Conservation (phyloP, 2,113 vertebrate species). For the Tympanuchus pallidicinctus region DNA sequence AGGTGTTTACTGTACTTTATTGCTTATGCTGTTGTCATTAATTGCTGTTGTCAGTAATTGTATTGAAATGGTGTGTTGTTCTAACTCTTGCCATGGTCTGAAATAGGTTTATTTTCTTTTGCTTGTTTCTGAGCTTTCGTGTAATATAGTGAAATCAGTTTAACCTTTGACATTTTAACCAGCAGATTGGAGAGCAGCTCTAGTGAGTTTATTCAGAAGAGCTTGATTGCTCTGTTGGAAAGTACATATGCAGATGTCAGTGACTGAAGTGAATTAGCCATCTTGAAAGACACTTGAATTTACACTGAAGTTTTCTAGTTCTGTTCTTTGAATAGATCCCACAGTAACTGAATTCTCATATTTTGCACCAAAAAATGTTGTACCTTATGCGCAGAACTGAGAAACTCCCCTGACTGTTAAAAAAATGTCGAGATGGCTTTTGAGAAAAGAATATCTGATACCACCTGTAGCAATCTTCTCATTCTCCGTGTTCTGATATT, state of each 20-base stretch:
- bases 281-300: slow-evolving; percentile 48
- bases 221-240: slow-evolving; percentile 24
- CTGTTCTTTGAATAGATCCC: slow-evolving; percentile 29
- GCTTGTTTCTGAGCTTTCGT: not conserved
- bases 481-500: slow-evolving; percentile 3
- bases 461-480: slow-evolving; percentile 38
- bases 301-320: slow-evolving; percentile 26
- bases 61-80: not conserved
- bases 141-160: slow-evolving; percentile 8
- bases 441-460: not conserved
- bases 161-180: slow-evolving; percentile 47
- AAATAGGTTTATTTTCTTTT: not conserved
- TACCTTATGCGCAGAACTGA: not conserved
- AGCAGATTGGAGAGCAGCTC: slow-evolving; percentile 14
- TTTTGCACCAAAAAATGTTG: not conserved
- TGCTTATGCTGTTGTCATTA: not conserved
- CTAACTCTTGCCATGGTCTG: not conserved
- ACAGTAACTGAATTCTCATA: slow-evolving; percentile 43
- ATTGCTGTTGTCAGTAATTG: not conserved
- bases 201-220: not conserved
- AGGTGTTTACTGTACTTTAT: not conserved
- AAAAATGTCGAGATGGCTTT: slow-evolving; percentile 32
- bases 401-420: slow-evolving; percentile 21
- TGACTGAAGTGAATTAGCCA: not conserved
- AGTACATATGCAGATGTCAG: slow-evolving; percentile 42